A percentile compares a stretch with the other conserved stretches of the same genome.
phyloP scores from a whole-genome alignment of 2,888 invertebrate genomes.

The Lithodes maja region DNA sequence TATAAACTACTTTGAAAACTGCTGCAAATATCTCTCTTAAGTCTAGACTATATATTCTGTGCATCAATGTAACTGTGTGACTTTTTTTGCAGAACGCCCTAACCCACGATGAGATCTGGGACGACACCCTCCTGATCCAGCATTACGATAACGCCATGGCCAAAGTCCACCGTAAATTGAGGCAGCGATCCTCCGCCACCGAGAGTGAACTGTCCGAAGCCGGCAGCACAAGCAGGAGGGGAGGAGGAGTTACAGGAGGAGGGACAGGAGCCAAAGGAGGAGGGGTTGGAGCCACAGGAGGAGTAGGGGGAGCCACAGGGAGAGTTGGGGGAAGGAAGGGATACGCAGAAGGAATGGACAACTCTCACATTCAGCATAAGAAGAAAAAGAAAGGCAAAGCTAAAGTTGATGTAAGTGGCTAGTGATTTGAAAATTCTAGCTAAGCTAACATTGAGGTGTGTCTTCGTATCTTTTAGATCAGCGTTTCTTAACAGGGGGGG shows the following conservation, averaged over 20 bases:
- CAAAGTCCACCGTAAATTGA: slow-evolving; percentile 32
- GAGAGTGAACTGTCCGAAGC: slow-evolving; percentile 55
- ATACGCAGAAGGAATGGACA: neutral
- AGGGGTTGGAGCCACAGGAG: neutral
- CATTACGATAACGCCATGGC: slow-evolving; percentile 69
- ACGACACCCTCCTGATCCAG: slow-evolving; percentile 69
- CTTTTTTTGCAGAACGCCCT: neutral
- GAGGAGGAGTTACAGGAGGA: neutral
- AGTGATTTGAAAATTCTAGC: too few species aligned
- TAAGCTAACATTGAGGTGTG: too few species aligned
- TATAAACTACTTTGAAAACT: too few species aligned
- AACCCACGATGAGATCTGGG: slow-evolving; percentile 70
- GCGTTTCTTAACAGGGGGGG: too few species aligned
- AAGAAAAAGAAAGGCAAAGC: slow-evolving; percentile 58
- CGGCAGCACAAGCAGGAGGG: neutral
- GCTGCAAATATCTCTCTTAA: too few species aligned
- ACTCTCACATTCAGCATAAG: slow-evolving; percentile 29
- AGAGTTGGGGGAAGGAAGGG: neutral
- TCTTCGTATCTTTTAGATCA: too few species aligned
- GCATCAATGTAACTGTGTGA: too few species aligned
- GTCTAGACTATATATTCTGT: too few species aligned
- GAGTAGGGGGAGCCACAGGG: neutral
- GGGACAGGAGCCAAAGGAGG: neutral
- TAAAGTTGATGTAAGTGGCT: slow-evolving; percentile 27
- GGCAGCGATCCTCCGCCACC: slow-evolving; percentile 4